Conservation (phyloP, 2,797 vertebrate species). For the Myotis vivesi region DNA sequence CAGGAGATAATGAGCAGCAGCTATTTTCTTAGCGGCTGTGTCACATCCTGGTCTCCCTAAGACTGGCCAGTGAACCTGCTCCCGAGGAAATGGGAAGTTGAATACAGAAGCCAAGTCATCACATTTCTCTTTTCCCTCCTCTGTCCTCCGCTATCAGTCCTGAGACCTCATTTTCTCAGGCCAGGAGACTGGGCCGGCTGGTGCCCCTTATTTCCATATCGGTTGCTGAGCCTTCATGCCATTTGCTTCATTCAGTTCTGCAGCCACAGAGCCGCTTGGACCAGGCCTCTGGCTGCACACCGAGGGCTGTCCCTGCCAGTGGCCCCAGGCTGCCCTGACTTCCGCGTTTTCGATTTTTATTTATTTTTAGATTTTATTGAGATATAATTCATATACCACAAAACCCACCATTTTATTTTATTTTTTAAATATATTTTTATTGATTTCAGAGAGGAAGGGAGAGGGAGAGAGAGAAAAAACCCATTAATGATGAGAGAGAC, state of each 20-base stretch:
- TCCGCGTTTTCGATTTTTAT: background rate
- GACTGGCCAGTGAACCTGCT: background rate
- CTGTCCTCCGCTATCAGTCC: background rate
- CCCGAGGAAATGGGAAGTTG: background rate
- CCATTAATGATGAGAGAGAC: too few species aligned
- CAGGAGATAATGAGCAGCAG: too few species aligned
- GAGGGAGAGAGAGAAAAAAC: too few species aligned
- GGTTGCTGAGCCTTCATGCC: background rate
- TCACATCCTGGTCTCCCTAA: background rate
- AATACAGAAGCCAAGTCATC: background rate
- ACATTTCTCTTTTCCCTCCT: background rate
- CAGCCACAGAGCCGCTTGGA: background rate
- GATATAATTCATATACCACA: background rate
- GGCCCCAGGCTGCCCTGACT: background rate
- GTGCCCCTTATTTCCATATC: background rate
- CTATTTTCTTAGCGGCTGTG: rapidly evolving
- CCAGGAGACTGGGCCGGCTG: background rate
- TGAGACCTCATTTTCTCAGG: background rate
- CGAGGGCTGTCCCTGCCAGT: background rate
- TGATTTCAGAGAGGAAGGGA: too few species aligned
- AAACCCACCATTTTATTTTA: background rate
- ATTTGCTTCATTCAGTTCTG: background rate
- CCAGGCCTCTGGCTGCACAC: background rate
- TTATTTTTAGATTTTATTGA: background rate
- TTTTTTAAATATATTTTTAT: too few species aligned